Base-by-base conservation (phyloP, 2,113 vertebrate genomes). In the Upupa epops region DNA sequence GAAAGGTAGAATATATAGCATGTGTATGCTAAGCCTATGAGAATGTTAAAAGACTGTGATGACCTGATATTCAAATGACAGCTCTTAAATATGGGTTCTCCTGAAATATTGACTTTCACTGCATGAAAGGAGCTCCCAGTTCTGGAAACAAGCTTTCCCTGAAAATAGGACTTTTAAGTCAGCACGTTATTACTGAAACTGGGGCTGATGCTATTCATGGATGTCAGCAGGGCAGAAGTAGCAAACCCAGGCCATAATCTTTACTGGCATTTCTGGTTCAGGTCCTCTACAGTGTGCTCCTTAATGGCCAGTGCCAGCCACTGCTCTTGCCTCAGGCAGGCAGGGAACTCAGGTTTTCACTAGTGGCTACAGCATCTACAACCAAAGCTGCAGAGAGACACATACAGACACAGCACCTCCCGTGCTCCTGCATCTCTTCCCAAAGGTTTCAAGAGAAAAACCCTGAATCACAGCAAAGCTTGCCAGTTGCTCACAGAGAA, bases 241-340 rank as follows among this genome's bases (percentile, higher is more conserved):
- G 48, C 36, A 77, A 83, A 40, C 10, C 6, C 31, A 29, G 55
- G 3, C 40, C 73, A 15, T 51, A 45, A 80, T 36, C 31, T 69
- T 45, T 49, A 4, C n/a, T 61, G 64, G 17, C n/a, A 15, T 49
- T 83, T 81, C 86, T 77, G 45, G 11, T 37, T 69, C 70, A 22
- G 28, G 22, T 46, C 14, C 25, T 55, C 32, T 49, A n/a, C 3
- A 0, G 8, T 34, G 37, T 64, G 28, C 37, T 77, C 17, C 32
- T 10, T 31, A 24, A 25, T 14, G 4, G 31, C 42, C 36, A 58
- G 31, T 4, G 4, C 26, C 61, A 73, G 17, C 13, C 10, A 28
- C n/a, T 74, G 36, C 19, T 58, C n/a, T 63, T 1, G 0, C 46
- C 4, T 1, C 19, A 4, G 28, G 40, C 0, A 1, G 25, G 26